Conservation (phyloP, 2,888 invertebrate genomes). For the Eumacrocentrus americanus region DNA sequence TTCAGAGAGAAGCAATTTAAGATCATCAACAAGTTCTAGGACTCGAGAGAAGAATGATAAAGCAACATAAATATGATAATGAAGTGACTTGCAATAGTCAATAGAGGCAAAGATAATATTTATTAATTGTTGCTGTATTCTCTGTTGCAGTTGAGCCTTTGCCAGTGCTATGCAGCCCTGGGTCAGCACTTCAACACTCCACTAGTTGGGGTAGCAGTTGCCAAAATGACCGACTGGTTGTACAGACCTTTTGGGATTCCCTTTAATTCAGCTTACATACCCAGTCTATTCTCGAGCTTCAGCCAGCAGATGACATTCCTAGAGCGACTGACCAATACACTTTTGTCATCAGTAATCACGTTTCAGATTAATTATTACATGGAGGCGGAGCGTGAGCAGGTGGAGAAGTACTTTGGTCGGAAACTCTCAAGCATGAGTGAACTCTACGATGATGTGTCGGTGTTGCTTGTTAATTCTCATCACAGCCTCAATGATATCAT, state of each 20-base stretch:
- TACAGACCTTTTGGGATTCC: constrained; percentile 42
- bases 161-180: constrained; percentile 47
- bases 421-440: constrained; percentile 35
- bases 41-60: too few relatives aligned
- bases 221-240: constrained; percentile 45
- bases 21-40: too few relatives aligned
- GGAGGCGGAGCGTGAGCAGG: constrained; percentile 27
- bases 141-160: constrained; percentile 41
- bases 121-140: constrained; percentile 12
- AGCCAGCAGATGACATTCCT: constrained; percentile 31
- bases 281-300: constrained; percentile 35
- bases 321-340: constrained; percentile 46
- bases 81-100: too few relatives aligned
- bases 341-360: constrained; percentile 6
- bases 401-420: constrained; percentile 43
- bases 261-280: constrained; percentile 38
- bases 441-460: constrained; percentile 46
- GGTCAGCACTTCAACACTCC: constrained; percentile 46
- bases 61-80: too few relatives aligned
- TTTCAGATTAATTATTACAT: constrained; percentile 29
- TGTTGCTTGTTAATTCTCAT: constrained; percentile 65
- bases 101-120: constrained; percentile 44
- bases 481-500: constrained; percentile 63
- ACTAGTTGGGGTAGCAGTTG: constrained; percentile 38
- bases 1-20: too few relatives aligned